These are phyloP conservation scores for Eumerus sabulonum DNA, from an alignment of 2,888 invertebrate species.

Conservation along the genomic window DNA sequence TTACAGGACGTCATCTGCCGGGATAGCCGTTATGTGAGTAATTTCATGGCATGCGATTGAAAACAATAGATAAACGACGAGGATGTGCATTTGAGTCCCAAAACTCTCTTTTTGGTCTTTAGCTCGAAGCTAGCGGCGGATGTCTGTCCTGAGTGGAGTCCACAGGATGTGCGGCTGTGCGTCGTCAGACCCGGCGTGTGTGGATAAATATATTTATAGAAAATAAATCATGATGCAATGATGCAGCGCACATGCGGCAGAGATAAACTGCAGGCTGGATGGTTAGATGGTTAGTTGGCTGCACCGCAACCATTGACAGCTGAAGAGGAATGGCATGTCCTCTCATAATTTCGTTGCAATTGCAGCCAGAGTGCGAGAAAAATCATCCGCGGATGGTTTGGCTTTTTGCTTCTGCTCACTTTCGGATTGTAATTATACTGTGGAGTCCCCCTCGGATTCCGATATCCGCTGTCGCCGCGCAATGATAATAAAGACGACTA, in stretches of 20 bases:
- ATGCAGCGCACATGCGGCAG: conserved; percentile 33
- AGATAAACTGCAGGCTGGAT: conserved; percentile 23
- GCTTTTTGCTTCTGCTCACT: conserved; percentile 12
- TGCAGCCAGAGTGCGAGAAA: conserved; percentile 54
- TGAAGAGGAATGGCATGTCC: conserved; percentile 48
- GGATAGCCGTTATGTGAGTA: conserved; percentile 58
- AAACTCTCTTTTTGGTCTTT: conserved; percentile 39
- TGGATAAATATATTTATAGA: conserved; percentile 70
- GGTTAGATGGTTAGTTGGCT: conserved; percentile 20
- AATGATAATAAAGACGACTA: conserved; percentile 52
- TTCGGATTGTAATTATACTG: conserved; percentile 33
- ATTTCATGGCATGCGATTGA: conserved; percentile 28
- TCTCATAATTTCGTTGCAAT: conserved; percentile 54
- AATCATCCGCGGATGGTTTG: conserved; percentile 26
- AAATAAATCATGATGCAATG: conserved; percentile 66
- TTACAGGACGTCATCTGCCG: conserved; percentile 46
- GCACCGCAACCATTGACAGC: conserved; percentile 28
- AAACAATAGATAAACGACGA: conserved; percentile 51
- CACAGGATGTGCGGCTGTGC: conserved; percentile 1
- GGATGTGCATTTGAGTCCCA: conserved; percentile 34
- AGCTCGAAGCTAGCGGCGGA: conserved; percentile 7
- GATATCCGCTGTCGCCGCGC: conserved; percentile 28
- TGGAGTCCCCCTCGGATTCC: conserved; percentile 38
- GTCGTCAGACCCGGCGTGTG: background rate
- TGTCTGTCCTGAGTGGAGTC: conserved; percentile 27